phyloP scores from a whole-genome alignment of 1,140 invertebrate genomes.

The Chrysoperla carnea region DNA sequence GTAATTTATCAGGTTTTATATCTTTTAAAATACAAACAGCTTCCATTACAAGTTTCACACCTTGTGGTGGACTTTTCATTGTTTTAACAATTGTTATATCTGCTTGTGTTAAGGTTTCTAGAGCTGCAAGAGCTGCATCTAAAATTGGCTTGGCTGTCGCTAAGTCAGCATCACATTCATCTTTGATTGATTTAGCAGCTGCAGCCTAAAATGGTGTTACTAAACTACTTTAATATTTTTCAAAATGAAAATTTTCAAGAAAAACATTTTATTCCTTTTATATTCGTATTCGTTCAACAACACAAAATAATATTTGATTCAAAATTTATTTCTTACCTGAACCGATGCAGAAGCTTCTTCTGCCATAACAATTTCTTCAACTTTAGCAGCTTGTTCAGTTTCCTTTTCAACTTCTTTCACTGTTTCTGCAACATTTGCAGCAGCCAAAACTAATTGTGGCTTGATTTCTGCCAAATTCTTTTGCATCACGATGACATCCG shows the following conservation, averaged over 20 bases:
- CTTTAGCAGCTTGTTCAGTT: conserved; percentile 66
- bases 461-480: conserved; percentile 67
- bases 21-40: conserved; percentile 85
- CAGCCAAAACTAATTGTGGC: conserved; percentile 72
- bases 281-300: neutral
- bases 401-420: conserved; percentile 66
- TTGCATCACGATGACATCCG: conserved; percentile 74
- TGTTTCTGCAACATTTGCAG: conserved; percentile 65
- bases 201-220: conserved; percentile 26
- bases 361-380: conserved; percentile 40
- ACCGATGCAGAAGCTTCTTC: conserved; percentile 46
- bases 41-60: conserved; percentile 90
- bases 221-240: conserved; percentile 4
- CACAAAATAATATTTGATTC: neutral
- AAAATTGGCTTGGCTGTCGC: conserved; percentile 87
- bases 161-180: conserved; percentile 88
- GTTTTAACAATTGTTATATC: conserved; percentile 93
- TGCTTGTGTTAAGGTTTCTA: conserved; percentile 78
- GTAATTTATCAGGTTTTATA: conserved; percentile 67
- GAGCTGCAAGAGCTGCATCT: conserved; percentile 70
- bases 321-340: conserved; percentile 19
- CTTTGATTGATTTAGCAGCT: conserved; percentile 77
- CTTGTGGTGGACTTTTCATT: conserved; percentile 93
- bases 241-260: conserved; percentile 7
- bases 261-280: conserved; percentile 1